Base-by-base conservation (phyloP, 1,140 invertebrate genomes). In the Penaeus chinensis region DNA sequence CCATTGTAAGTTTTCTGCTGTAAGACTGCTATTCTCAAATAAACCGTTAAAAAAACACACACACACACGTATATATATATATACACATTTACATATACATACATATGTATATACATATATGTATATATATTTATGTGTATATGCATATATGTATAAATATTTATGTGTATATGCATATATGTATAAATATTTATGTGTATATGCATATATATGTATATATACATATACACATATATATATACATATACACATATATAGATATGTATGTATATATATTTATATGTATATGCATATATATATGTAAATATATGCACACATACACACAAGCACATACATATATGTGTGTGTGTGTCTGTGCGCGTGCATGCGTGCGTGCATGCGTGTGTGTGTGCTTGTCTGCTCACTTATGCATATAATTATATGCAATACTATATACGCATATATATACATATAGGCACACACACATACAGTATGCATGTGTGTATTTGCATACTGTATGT, bases 71-170 rank as follows among this genome's bases (percentile, higher is more conserved):
- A 71, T 18, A 27, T 24, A 71, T 10, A 71, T 24, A 71, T 10
- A 71, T 24, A 71, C 4, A 71, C 37, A 71, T 10, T 1, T 24
- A 71, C n/a, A 71, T 24, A 71, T 10, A 71, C 19, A 71, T 10
- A 27, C 37, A 71, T 24, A 71, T 71, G 19, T 27, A 24, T 71
- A 71, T 71, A 71, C 27, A 27, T 71, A 71, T 10, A 71, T 71
- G 19, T 24, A n/a, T 71, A 27, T 24, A 71, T 71, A 18, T 24
- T 2, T 71, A 24, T 24, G 27, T 71, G n/a, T 5, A 24, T 71
- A 71, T 71, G 19, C 1, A 71, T 71, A 71, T 71, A 71, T n/a
- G 27, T 71, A 71, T 47, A 71, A 19, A 71, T 71, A 71, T 71
- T 19, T 71, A 71, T 71, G 27, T 24, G 27, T 24, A 71, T 24